Conservation (phyloP, 2,113 vertebrate genomes). For the Alethe castanea region DNA sequence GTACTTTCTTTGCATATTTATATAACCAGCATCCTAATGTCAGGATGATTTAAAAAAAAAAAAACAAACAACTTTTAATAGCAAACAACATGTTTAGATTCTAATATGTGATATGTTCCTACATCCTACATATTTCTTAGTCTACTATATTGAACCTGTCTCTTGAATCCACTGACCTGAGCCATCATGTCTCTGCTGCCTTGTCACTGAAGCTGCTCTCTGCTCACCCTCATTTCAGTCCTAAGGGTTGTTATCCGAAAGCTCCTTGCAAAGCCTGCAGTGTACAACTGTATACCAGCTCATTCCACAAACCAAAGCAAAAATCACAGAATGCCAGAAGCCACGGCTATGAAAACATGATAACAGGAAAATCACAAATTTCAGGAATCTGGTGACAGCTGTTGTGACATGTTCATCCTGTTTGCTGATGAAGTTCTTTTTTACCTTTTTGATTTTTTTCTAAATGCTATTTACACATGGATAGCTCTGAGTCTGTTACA, state of each 20-base stretch:
- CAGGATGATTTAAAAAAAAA: neutral
- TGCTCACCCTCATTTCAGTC: neutral
- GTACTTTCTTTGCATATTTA: neutral
- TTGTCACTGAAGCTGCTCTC: neutral
- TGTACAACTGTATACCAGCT: neutral
- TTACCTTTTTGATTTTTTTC: neutral
- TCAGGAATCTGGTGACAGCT: neutral
- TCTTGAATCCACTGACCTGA: neutral
- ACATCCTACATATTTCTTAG: neutral
- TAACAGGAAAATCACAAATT: neutral
- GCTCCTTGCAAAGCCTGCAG: neutral
- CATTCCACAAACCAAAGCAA: neutral
- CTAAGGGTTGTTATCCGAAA: neutral
- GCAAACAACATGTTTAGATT: neutral
- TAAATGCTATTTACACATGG: neutral
- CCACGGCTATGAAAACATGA: neutral
- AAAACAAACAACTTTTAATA: neutral
- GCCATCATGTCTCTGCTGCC: neutral
- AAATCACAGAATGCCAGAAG: neutral
- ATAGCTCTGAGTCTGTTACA: neutral
- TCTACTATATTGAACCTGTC: neutral
- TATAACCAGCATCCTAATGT: neutral
- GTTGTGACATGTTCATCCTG: neutral
- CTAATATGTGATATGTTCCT: neutral
- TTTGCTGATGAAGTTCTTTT: neutral